phyloP scores from a whole-genome alignment of 2,797 vertebrate species.

The Remorina albescens region DNA sequence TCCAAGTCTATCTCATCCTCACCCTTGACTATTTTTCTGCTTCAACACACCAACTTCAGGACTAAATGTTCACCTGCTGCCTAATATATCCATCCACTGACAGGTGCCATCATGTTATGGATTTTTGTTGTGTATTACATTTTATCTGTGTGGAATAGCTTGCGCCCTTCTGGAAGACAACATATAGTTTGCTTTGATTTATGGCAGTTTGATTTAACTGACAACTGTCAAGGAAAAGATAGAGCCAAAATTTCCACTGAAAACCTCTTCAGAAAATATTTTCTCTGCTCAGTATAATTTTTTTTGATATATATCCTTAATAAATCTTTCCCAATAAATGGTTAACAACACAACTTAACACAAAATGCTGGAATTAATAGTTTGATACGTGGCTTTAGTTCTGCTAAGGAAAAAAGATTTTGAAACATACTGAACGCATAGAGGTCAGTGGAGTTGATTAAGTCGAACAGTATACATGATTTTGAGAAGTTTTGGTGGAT shows the following conservation, averaged over 20 bases:
- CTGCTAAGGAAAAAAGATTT: background rate
- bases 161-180: too few relatives aligned
- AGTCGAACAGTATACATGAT: background rate
- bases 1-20: too few relatives aligned
- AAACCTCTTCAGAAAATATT: background rate
- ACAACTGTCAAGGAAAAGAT: too few relatives aligned
- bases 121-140: too few relatives aligned
- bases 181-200: background rate
- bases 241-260: background rate
- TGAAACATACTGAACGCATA: background rate
- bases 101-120: too few relatives aligned
- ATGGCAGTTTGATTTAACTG: background rate
- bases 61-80: too few relatives aligned
- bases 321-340: background rate
- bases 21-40: too few relatives aligned
- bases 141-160: too few relatives aligned
- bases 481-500: background rate
- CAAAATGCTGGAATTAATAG: background rate
- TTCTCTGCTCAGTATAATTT: background rate
- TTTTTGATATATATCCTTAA: too few relatives aligned
- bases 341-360: too few relatives aligned
- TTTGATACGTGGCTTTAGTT: background rate
- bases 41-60: too few relatives aligned
- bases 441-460: background rate
- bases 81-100: too few relatives aligned